Evolutionary conservation across 1,140 invertebrate species (phyloP), one percentile per base, ranked within the genome.

Genomic region (Cydia fagiglandana): DNA sequence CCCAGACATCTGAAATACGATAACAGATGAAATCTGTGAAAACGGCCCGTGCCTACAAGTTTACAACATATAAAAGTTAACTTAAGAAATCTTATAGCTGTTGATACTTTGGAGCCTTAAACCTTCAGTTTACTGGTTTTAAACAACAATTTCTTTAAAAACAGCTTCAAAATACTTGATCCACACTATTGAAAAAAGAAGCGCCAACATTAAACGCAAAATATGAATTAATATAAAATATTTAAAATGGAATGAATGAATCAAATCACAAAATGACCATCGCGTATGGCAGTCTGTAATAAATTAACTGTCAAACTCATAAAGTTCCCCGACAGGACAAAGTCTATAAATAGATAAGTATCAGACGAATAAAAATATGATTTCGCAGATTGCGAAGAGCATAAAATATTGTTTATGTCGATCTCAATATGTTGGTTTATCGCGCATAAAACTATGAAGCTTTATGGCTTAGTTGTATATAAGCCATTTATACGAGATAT

Each of bases 351-450:
- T 70, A 70, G 15, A 70, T 24, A 15, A 41, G 66, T 38, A 70
- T 41, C 34, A 41, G 30, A 68, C 64, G 78, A 87, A 92, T 90
- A 90, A 87, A 92, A 87, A 84, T 86, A 84, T 87, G 86, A 90
- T 91, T 89, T 86, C 84, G 86, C 86, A 88, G 88, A 89, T 90
- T 89, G 84, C 85, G 81, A 80, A 75, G 79, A 77, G 81, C 84
- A 90, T 92, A 92, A 92, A 92, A 89, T 88, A 91, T 89, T 87
- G 86, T 92, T 92, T 91, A 91, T 90, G 86, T 87, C 87, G 83
- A 89, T 89, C 87, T 85, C 80, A 81, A 87, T 89, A 87, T 81
- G 84, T 86, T 85, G 85, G 79, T 92, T 92, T 91, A 90, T 90
- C 85, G 88, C 80, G 80, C 86, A 88, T 91, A 92, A 90, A 91